phyloP scores from a whole-genome alignment of 2,113 vertebrate genomes.

The Zosterops pallidus region DNA sequence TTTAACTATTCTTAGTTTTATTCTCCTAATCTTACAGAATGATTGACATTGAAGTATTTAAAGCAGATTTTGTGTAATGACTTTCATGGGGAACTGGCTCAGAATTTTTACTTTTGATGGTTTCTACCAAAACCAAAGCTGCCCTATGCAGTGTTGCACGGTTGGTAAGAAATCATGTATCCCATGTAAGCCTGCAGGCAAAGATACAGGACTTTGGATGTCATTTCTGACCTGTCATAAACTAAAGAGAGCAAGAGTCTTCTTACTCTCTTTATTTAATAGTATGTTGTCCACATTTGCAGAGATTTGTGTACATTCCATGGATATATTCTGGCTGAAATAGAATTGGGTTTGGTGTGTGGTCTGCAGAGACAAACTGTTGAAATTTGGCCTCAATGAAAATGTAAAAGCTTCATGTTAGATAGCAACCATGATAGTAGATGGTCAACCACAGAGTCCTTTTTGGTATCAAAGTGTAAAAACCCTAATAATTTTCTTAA shows the following conservation, averaged over 20 bases:
- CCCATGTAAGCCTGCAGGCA: neutral
- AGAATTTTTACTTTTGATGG: neutral
- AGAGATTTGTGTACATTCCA: neutral
- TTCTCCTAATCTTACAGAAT: neutral
- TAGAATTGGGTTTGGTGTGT: neutral
- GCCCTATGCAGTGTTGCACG: neutral
- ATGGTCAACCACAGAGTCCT: neutral
- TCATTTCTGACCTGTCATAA: neutral
- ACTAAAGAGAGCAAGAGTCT: too few relatives aligned
- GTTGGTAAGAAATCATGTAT: neutral
- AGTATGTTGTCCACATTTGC: neutral
- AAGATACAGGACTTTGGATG: neutral
- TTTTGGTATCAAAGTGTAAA: neutral
- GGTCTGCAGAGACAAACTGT: neutral
- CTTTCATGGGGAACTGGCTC: neutral
- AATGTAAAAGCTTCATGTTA: neutral
- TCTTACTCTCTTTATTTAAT: neutral
- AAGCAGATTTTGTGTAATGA: neutral
- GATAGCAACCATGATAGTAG: neutral
- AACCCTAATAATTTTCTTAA: neutral
- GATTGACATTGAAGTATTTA: neutral
- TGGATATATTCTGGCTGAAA: neutral
- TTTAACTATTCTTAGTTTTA: neutral
- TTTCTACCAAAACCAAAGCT: neutral
- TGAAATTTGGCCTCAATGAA: neutral